Percentiles rank a stretch among this genome's conserved stretches.
phyloP scores from a whole-genome alignment of 1,140 invertebrate genomes.

The Drosophila miranda region DNA sequence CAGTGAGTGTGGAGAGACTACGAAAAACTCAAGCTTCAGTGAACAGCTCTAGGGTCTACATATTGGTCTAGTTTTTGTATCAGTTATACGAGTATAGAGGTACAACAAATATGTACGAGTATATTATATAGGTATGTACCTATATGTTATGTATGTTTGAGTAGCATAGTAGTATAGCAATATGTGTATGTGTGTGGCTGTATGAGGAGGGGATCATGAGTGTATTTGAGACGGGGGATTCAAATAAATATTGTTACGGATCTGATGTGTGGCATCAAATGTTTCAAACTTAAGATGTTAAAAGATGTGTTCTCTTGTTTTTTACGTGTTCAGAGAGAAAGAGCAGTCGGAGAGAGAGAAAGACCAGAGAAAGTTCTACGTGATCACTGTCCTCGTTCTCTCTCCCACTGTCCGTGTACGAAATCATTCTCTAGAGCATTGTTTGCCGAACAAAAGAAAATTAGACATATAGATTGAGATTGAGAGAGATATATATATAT shows the following conservation, averaged over 20 bases:
- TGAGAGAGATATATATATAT: constrained; percentile 31
- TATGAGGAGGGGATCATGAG: constrained; percentile 22
- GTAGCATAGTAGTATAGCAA: constrained; percentile 4
- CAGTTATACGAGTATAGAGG: constrained; percentile 8
- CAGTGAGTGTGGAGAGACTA: constrained; percentile 37
- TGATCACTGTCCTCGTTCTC: constrained; percentile 1
- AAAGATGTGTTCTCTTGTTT: constrained; percentile 31
- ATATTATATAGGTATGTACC: constrained; percentile 20
- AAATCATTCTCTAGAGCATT: constrained; percentile 80
- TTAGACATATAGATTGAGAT: constrained; percentile 42
- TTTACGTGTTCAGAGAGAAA: constrained; percentile 28
- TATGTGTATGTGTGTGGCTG: constrained; percentile 19
- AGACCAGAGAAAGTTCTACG: not conserved
- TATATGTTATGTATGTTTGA: constrained; percentile 9
- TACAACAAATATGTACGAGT: no score
- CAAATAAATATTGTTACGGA: constrained; percentile 27
- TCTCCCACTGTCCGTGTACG: constrained; percentile 50
- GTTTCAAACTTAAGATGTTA: constrained; percentile 48
- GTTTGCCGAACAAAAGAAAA: constrained; percentile 70
- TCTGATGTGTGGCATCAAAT: constrained; percentile 47
- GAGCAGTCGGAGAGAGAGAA: constrained; percentile 9
- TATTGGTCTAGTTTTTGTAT: not conserved
- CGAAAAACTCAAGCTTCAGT: constrained; percentile 38
- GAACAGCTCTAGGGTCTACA: constrained; percentile 48
- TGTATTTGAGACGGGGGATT: constrained; percentile 11